Evolutionary conservation across 2,113 vertebrate species (phyloP).

Genomic region (Albula goreensis): DNA sequence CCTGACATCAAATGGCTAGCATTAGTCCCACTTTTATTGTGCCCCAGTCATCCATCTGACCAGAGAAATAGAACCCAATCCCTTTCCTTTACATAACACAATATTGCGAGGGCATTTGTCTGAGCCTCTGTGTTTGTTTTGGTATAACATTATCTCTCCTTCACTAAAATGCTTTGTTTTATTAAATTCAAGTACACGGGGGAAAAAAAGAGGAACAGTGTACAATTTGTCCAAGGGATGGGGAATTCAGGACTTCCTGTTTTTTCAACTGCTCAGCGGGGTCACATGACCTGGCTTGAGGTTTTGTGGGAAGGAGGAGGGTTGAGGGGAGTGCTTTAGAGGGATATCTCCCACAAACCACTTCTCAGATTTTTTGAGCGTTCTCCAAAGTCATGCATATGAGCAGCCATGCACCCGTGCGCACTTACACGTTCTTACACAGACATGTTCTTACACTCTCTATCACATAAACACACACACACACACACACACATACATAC

Average conservation of each 20-base stretch:
- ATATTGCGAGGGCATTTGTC: constrained; percentile 46
- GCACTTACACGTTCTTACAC: background rate
- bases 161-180: constrained; percentile 48
- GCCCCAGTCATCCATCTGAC: constrained; percentile 45
- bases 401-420: constrained; percentile 6
- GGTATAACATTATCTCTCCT: constrained; percentile 31
- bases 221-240: constrained; percentile 56
- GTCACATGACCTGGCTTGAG: constrained; percentile 47
- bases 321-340: constrained; percentile 23
- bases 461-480: constrained; percentile 19
- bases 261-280: constrained; percentile 54
- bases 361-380: constrained; percentile 36
- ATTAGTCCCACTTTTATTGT: constrained; percentile 49
- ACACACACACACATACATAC: background rate
- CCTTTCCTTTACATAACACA: constrained; percentile 46
- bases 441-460: background rate
- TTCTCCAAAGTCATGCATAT: constrained; percentile 30
- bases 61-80: constrained; percentile 54
- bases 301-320: constrained; percentile 35
- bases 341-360: constrained; percentile 38
- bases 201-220: constrained; percentile 41
- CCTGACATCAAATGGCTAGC: constrained; percentile 50
- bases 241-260: constrained; percentile 61
- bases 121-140: constrained; percentile 48
- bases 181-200: constrained; percentile 54